phyloP scores from a whole-genome alignment of 2,797 vertebrate species.

The Sitta carolinensis region DNA sequence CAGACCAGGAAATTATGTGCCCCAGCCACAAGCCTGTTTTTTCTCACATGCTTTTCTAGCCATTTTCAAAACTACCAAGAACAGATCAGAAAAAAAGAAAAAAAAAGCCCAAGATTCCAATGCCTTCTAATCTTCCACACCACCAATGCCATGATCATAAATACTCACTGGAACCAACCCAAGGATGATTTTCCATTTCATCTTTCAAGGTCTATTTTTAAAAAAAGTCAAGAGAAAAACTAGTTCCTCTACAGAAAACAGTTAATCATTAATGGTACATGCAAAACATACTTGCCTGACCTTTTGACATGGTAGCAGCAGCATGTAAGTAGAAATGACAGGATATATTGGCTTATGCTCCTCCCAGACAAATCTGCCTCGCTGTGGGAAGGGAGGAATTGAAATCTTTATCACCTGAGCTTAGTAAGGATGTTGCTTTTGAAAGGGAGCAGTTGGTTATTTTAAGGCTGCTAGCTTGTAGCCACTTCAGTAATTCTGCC shows the following conservation, averaged over 20 bases:
- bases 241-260: background rate
- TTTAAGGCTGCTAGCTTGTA: background rate
- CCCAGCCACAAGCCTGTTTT: background rate
- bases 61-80: background rate
- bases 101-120: background rate
- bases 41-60: background rate
- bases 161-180: background rate
- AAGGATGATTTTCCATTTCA: background rate
- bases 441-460: background rate
- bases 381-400: background rate
- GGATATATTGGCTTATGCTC: background rate
- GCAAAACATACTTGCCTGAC: background rate
- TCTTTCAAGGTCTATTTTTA: background rate
- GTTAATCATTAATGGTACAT: conserved; percentile 33
- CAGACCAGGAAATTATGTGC: conserved; percentile 4
- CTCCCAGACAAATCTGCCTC: background rate
- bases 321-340: background rate
- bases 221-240: background rate
- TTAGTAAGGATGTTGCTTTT: background rate
- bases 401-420: background rate
- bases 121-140: conserved; percentile 2
- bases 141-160: background rate
- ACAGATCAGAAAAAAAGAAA: background rate
- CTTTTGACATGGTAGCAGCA: background rate
- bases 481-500: background rate